Conservation (phyloP, 2,888 invertebrate species). For the Geotrupes spiniger region DNA sequence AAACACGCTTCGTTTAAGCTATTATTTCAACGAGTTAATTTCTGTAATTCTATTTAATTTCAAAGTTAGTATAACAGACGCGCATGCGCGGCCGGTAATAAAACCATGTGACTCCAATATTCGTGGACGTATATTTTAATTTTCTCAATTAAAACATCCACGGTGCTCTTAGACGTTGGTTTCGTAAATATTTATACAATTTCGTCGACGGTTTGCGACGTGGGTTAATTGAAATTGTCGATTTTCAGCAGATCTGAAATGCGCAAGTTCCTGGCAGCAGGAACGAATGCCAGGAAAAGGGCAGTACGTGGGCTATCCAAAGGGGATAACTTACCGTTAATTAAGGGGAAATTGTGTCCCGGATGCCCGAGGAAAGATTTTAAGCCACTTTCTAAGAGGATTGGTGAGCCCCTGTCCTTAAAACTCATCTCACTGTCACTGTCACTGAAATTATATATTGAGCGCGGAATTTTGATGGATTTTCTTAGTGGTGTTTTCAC, state of each 20-base stretch:
- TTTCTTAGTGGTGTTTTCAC: conserved; percentile 28
- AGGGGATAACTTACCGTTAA: conserved; percentile 62
- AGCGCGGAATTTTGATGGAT: conserved; percentile 51
- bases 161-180: neutral
- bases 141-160: conserved; percentile 15
- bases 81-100: conserved; percentile 28
- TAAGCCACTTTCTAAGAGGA: conserved; percentile 83
- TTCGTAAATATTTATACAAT: no score
- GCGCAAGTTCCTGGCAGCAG: conserved; percentile 24
- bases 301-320: neutral
- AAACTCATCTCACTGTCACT: conserved; percentile 77
- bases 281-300: neutral
- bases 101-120: conserved; percentile 34
- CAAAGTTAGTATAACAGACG: conserved; percentile 12
- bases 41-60: conserved; percentile 22
- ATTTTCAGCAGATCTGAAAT: conserved; percentile 19
- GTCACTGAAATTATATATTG: conserved; percentile 50
- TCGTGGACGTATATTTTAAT: conserved; percentile 21
- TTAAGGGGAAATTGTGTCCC: conserved; percentile 75
- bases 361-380: conserved; percentile 83
- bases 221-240: neutral
- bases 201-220: neutral
- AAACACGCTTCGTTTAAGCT: conserved; percentile 30
- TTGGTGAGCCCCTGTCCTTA: conserved; percentile 82
- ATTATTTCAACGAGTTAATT: conserved; percentile 31